Base-by-base conservation (phyloP, 2,797 vertebrate species). In the Ibycter americanus region DNA sequence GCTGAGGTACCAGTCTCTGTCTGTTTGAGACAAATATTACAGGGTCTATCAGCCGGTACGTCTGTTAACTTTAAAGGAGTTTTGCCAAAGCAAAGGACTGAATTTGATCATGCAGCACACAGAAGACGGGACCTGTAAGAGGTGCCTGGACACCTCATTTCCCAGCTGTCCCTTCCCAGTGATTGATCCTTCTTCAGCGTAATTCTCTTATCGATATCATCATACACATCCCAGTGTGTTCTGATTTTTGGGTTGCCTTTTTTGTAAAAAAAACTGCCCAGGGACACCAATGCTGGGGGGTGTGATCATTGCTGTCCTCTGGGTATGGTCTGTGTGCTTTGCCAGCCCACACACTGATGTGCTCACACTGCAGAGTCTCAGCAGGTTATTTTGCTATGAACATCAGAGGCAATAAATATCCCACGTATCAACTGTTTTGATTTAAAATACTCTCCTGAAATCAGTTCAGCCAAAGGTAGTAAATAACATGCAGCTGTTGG, bases 401-500 rank as follows among this genome's bases (percentile, higher is more conserved):
- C 87, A 89, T 20, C 77, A 87, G 44, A 73, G 59, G n/a, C 40
- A 77, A 74, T 85, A 94, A 90, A 88, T 79, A 77, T 16, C 51
- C 38, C 42, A 12, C 26, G 13, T 49, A 76, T 93, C 90, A 87
- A 76, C 73, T 17, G 40, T 17, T 89, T 83, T 61, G 56, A 90
- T 94, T 92, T 92, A 85, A 93, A 95, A 84, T 15, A 56, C 59
- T 61, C 62, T 51, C 40, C 62, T 77, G 83, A 55, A 93, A 94
- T 56, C 52, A 36, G 12, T 42, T 70, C 90, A 89, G 66, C 83
- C 73, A 62, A 79, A 90, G 54, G 81, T 71, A 95, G 52, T 86
- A 73, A 95, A 89, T 95, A 90, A n/a, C 40, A 73, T 7, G 15
- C 55, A 86, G 12, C 47, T 11, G 0, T 11, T 62, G 58, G 74